Conservation (phyloP, 2,797 vertebrate genomes). For the Numenius phaeopus region DNA sequence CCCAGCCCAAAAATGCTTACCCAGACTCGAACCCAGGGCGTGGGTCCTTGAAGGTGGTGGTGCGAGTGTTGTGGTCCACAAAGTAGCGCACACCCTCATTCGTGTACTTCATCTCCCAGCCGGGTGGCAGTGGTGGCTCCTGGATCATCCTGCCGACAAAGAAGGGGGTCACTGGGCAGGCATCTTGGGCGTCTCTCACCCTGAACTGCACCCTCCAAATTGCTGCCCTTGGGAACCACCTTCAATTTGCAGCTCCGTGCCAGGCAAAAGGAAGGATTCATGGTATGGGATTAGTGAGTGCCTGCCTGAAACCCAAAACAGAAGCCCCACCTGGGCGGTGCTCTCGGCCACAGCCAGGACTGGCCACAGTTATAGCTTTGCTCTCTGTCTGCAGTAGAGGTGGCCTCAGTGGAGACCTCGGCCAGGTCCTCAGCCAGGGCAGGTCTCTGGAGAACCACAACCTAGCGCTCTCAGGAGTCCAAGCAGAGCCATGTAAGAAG, state of each 20-base stretch:
- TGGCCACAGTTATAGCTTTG: background rate
- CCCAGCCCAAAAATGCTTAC: conserved; percentile 76
- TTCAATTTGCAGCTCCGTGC: background rate
- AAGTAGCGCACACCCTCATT: conserved; percentile 96
- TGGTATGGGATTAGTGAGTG: rapidly evolving
- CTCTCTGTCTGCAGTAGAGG: background rate
- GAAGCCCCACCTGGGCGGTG: background rate
- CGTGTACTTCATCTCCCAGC: conserved; percentile 99
- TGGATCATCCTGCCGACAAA: conserved; percentile 91
- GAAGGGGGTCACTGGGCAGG: background rate
- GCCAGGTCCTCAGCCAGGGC: background rate
- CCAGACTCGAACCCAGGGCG: conserved; percentile 96
- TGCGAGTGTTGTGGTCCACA: conserved; percentile 96
- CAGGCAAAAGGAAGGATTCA: background rate
- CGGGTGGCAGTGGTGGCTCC: conserved; percentile 94
- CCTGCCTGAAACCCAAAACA: rapidly evolving
- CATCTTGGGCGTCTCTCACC: background rate
- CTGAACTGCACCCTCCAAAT: background rate
- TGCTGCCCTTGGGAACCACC: background rate
- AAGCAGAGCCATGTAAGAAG: background rate
- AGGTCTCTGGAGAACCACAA: background rate
- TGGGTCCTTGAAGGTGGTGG: conserved; percentile 98
- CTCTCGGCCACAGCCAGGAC: rapidly evolving
- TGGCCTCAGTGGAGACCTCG: background rate
- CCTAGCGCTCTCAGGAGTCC: background rate